Conservation (phyloP, 2,888 invertebrate species). For the Drosophila austrosaltans region DNA sequence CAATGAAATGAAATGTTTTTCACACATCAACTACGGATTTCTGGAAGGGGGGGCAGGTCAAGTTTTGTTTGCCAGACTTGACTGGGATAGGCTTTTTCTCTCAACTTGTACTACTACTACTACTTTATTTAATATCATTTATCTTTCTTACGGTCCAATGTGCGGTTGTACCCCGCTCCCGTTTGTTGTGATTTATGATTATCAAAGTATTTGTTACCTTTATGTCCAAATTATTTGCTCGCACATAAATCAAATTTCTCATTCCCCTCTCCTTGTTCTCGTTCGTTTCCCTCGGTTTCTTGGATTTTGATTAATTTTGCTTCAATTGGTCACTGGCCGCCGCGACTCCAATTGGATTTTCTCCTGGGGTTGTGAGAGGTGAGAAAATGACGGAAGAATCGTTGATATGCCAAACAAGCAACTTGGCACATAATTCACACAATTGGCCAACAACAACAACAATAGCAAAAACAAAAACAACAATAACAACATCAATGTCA, state of each 20-base stretch:
- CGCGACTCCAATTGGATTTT: slow-evolving; percentile 56
- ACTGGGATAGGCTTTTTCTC: background rate
- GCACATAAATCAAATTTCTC: slow-evolving; percentile 70
- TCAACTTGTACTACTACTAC: slow-evolving; percentile 37
- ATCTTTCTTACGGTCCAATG: slow-evolving; percentile 69
- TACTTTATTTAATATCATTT: slow-evolving; percentile 74
- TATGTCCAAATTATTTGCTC: slow-evolving; percentile 74
- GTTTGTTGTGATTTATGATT: slow-evolving; percentile 76
- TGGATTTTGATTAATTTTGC: slow-evolving; percentile 73
- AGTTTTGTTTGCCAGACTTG: background rate
- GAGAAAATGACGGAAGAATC: slow-evolving; percentile 12
- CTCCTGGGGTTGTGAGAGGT: background rate
- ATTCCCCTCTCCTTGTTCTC: slow-evolving; percentile 1
- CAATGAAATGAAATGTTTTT: slow-evolving; percentile 71
- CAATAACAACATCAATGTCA: background rate
- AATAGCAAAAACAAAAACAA: slow-evolving; percentile 5
- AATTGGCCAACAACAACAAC: slow-evolving; percentile 43
- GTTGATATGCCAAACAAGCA: slow-evolving; percentile 52
- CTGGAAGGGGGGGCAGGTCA: background rate
- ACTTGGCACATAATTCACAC: slow-evolving; percentile 58
- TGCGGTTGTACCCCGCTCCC: slow-evolving; percentile 52
- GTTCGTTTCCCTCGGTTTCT: slow-evolving; percentile 35
- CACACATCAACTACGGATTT: slow-evolving; percentile 52
- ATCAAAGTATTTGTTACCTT: slow-evolving; percentile 78
- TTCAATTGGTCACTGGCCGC: slow-evolving; percentile 58